Evolutionary conservation across 2,113 vertebrate species (phyloP).

Genomic region (Chlamydotis undulata): DNA sequence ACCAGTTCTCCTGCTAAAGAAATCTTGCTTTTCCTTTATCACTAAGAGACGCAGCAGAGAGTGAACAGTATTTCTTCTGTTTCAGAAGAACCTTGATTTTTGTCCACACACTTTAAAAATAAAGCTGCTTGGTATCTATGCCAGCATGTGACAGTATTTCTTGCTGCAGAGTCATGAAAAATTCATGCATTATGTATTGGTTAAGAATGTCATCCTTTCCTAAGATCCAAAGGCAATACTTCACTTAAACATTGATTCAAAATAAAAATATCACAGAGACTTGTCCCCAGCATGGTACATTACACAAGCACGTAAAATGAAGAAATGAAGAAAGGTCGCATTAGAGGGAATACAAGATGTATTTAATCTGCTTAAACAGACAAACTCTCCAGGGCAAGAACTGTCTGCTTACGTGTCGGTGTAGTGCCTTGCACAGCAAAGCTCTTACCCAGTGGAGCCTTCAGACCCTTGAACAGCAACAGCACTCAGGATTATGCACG

Average conservation of each 20-base stretch:
- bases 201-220: conserved; percentile 5
- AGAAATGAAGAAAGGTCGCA: conserved; percentile 26
- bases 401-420: accelerated
- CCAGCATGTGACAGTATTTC: neutral
- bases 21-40: neutral
- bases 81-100: neutral
- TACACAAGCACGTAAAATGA: neutral
- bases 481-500: neutral
- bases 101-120: neutral
- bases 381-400: neutral
- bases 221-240: neutral
- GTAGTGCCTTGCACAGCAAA: neutral
- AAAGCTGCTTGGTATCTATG: neutral
- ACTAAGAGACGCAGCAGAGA: neutral
- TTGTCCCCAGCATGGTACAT: neutral
- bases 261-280: conserved; percentile 17
- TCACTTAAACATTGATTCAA: conserved; percentile 3
- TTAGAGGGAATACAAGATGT: neutral
- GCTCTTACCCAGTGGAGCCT: neutral
- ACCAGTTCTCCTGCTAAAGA: neutral
- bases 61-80: neutral
- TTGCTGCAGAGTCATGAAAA: conserved; percentile 7
- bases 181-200: neutral
- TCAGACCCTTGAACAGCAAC: neutral
- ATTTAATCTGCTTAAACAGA: conserved; percentile 22